phyloP scores from a whole-genome alignment of 2,888 invertebrate species.

The Didymodactylos carnosus region DNA sequence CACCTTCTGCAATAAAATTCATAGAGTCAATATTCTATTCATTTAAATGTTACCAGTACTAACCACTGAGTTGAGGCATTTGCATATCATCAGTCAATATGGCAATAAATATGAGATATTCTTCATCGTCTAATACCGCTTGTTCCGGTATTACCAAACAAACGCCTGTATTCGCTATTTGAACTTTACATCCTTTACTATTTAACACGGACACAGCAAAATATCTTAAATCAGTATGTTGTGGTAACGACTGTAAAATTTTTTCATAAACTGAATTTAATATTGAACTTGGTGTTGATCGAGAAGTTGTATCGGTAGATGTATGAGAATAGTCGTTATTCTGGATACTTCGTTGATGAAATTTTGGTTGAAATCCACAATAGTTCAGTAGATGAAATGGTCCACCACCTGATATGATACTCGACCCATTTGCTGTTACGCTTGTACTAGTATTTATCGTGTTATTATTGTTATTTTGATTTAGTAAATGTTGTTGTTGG shows the following conservation, averaged over 20 bases:
- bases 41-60: too few species aligned
- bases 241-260: not conserved
- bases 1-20: too few species aligned
- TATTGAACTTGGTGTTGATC: too few species aligned
- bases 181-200: not conserved
- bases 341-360: not conserved
- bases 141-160: constrained; percentile 3
- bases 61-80: not conserved
- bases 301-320: too few species aligned
- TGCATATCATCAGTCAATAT: not conserved
- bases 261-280: not conserved
- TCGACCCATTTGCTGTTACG: not conserved
- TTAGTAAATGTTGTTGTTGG: not conserved
- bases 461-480: not conserved
- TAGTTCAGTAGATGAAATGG: too few species aligned
- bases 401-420: not conserved
- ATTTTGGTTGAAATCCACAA: not conserved
- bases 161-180: constrained; percentile 1
- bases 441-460: too few species aligned
- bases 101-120: not conserved
- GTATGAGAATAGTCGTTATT: too few species aligned
- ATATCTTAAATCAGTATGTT: not conserved
- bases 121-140: not conserved
- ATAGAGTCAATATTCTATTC: too few species aligned
- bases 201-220: not conserved